phyloP scores from a whole-genome alignment of 2,113 vertebrate species.

The Naja naja region DNA sequence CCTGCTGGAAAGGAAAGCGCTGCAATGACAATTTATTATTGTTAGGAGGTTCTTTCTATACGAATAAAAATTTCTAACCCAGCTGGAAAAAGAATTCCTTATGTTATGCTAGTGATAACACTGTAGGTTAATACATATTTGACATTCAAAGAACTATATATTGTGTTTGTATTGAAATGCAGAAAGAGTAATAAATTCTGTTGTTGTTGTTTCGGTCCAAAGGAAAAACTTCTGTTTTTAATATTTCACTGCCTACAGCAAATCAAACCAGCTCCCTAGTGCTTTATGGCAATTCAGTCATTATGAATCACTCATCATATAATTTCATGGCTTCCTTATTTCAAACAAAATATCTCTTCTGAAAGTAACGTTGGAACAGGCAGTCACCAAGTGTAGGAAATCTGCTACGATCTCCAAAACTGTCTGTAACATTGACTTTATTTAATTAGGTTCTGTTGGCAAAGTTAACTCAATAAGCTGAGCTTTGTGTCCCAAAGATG shows the following conservation, averaged over 20 bases:
- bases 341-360: background rate
- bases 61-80: conserved; percentile 23
- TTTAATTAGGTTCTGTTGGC: background rate
- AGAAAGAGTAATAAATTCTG: conserved; percentile 12
- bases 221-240: conserved; percentile 3
- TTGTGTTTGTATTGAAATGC: conserved; percentile 18
- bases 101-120: conserved; percentile 1
- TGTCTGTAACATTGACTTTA: conserved; percentile 18
- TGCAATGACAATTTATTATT: conserved; percentile 37
- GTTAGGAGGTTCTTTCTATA: conserved; percentile 5
- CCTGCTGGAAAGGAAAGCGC: conserved; percentile 29
- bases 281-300: background rate
- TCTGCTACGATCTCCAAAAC: background rate
- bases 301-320: conserved; percentile 21
- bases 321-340: conserved; percentile 10
- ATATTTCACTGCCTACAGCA: conserved; percentile 15
- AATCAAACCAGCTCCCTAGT: background rate
- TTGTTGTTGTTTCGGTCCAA: background rate
- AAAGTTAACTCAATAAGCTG: conserved; percentile 15
- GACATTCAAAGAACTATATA: conserved; percentile 10
- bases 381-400: conserved; percentile 2
- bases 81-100: conserved; percentile 17
- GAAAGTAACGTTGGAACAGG: background rate
- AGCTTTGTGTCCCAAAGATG: background rate
- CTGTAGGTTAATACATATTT: background rate